Evolutionary conservation across 2,113 vertebrate species (phyloP).

Genomic region (Datnioides undecimradiatus): DNA sequence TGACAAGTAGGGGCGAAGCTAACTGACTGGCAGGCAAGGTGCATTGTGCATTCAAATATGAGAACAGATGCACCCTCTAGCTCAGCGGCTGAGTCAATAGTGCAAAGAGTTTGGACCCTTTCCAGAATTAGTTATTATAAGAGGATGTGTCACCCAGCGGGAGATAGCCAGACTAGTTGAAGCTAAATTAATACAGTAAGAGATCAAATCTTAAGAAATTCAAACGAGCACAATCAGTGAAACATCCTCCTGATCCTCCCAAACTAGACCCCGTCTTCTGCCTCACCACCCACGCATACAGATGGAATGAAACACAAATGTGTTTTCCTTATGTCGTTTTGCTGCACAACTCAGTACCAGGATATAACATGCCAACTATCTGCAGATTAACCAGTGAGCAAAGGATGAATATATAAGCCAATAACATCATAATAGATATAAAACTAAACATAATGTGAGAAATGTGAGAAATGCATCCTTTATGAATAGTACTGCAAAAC

Average conservation of each 20-base stretch:
- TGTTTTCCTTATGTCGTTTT: background rate
- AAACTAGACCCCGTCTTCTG: background rate
- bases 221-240: background rate
- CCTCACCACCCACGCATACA: background rate
- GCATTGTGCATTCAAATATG: conserved; percentile 4
- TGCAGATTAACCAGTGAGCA: background rate
- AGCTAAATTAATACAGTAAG: background rate
- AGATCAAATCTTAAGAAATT: background rate
- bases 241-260: background rate
- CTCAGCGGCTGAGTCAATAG: background rate
- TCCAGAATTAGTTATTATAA: background rate
- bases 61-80: background rate
- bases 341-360: no score
- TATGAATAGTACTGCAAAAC: background rate
- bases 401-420: background rate
- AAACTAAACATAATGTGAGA: background rate
- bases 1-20: conserved; percentile 1
- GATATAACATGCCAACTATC: background rate
- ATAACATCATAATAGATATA: background rate
- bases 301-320: background rate
- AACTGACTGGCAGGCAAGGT: background rate
- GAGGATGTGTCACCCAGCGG: background rate
- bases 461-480: no score
- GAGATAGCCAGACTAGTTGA: background rate
- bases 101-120: conserved; percentile 2